Percentiles rank a stretch among this genome's conserved stretches.
phyloP scores from a whole-genome alignment of 2,888 invertebrate species.

The Drosophila peninsularis region DNA sequence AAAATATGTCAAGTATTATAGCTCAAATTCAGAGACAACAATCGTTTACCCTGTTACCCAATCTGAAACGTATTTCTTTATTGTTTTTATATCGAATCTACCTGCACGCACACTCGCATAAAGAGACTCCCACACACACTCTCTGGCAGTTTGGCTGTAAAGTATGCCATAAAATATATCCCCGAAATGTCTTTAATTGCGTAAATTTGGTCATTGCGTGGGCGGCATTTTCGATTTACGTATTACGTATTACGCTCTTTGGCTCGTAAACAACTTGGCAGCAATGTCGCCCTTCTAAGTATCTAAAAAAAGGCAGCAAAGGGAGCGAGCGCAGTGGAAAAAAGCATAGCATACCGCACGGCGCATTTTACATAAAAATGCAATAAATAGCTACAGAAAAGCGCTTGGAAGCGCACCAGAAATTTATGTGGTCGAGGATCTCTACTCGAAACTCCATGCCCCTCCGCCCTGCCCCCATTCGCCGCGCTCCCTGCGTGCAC shows the following conservation, averaged over 20 bases:
- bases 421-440: constrained; percentile 69
- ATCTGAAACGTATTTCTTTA: constrained; percentile 20
- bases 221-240: constrained; percentile 62
- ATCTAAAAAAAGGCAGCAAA: constrained; percentile 1
- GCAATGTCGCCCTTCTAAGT: constrained; percentile 51
- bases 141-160: constrained; percentile 20
- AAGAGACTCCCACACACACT: neutral
- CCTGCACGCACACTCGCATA: constrained; percentile 23
- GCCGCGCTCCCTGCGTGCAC: neutral
- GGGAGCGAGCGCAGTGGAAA: constrained; percentile 1
- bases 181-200: constrained; percentile 61
- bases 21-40: neutral
- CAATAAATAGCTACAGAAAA: constrained; percentile 73
- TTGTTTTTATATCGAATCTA: constrained; percentile 24
- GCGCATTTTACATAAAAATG: constrained; percentile 80
- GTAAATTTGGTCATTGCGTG: constrained; percentile 63
- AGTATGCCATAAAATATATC: constrained; percentile 60
- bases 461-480: neutral
- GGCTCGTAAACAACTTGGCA: constrained; percentile 74
- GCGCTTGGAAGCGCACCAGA: constrained; percentile 62
- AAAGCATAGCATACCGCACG: constrained; percentile 63
- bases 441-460: constrained; percentile 30
- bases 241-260: constrained; percentile 52
- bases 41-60: neutral
- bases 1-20: neutral